Percentiles rank a stretch among this genome's conserved stretches.
phyloP scores from a whole-genome alignment of 2,797 vertebrate species.

The Hipposideros larvatus region DNA sequence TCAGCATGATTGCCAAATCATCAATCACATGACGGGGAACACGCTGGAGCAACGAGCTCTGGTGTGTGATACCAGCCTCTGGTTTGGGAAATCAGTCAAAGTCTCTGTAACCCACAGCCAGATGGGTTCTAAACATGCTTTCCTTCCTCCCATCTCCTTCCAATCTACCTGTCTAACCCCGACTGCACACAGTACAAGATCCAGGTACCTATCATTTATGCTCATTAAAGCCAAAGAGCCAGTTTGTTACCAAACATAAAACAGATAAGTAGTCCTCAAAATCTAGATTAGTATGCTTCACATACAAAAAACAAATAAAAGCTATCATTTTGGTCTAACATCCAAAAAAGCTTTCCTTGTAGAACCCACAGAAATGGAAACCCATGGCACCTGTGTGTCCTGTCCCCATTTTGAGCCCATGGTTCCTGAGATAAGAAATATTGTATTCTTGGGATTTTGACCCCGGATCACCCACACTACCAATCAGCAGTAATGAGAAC shows the following conservation, averaged over 20 bases:
- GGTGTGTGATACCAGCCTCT: background rate
- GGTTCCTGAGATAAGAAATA: conserved; percentile 25
- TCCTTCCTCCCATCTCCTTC: background rate
- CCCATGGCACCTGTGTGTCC: background rate
- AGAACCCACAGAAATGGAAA: background rate
- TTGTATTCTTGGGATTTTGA: conserved; percentile 8
- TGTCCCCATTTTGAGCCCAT: background rate
- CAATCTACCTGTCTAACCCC: background rate
- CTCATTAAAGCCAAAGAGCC: background rate
- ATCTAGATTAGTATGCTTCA: background rate
- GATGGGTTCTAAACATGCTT: background rate
- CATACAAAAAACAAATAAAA: background rate
- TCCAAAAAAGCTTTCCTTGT: background rate
- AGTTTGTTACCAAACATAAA: conserved; percentile 38
- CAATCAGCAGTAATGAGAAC: conserved; percentile 49
- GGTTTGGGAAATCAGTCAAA: conserved; percentile 14
- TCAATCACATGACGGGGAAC: background rate
- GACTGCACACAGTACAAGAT: background rate
- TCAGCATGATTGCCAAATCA: background rate
- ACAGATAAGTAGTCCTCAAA: conserved; percentile 33
- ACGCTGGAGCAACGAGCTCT: background rate
- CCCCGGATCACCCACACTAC: background rate
- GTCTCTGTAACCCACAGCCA: background rate
- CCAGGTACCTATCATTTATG: conserved; percentile 19
- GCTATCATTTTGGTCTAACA: background rate